Base-by-base conservation (phyloP, 2,797 vertebrate genomes). In the Babyrousa celebensis region DNA sequence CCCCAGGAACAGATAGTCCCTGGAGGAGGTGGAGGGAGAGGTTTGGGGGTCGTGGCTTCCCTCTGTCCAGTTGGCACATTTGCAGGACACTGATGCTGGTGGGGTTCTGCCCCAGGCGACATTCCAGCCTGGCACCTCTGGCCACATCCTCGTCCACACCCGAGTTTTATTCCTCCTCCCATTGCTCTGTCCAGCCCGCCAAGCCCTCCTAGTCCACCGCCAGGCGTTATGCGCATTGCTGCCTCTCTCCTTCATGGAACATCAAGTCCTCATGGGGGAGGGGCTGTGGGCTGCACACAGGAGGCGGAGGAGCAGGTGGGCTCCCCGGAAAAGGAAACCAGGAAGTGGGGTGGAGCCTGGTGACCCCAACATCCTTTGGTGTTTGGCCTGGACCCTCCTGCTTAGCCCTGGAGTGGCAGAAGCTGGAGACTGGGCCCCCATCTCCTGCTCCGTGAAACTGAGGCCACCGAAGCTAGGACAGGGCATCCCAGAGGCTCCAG, bases 401-500 rank as follows among this genome's bases (percentile, higher is more conserved):
- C 11, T 8, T 43, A 1, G 3, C 2, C 12, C 2, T 2, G 17
- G 43, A 18, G 27, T 0, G 5, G 58, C 58, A 12, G 36, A 23
- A 17, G 27, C 91, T 75, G 25, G 85, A 23, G 40, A 32, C 54
- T 1, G 1, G 16, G 25, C 20, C 2, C 72, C 17, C 12, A 1
- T 48, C 43, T 10, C 43, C 9, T 10, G 9, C 43, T 48, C 43
- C 43, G 43, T 48, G 43, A 10, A 10, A 48, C 43, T 25, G 29
- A 10, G 10, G 21, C 29, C 72, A 0, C 20, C 29, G 4, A 23
- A 18, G 67, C 67, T 10, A 7, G 60, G 48, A 17, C 2, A 1
- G 29, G 12, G 3, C 0, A 0, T 11, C 16, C 16, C 3, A 5
- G 77, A 29, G 56, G 32, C 48, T 48, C 32, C 25, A 1, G 82